Evolutionary conservation across 1,140 invertebrate species (phyloP).

Genomic region (Anadara kagoshimensis): DNA sequence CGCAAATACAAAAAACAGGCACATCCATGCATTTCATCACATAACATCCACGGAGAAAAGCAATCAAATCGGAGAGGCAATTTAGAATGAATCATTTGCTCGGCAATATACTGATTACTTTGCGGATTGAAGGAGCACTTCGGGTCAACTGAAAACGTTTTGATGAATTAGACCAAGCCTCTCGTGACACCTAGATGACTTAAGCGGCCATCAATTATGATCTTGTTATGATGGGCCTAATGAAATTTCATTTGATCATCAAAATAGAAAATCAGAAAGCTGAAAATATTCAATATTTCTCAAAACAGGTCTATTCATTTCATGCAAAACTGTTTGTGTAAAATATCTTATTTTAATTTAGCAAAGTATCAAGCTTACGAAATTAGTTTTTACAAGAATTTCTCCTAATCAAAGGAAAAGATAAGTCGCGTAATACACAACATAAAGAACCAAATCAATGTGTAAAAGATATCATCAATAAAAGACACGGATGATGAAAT

Average conservation of each 20-base stretch:
- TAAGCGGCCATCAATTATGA: conserved; percentile 24
- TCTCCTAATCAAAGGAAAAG: conserved; percentile 18
- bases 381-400: conserved; percentile 21
- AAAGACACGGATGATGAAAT: conserved; percentile 24
- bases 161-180: conserved; percentile 38
- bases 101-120: conserved; percentile 14
- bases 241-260: conserved; percentile 25
- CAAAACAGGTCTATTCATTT: conserved; percentile 20
- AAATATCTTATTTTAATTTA: conserved; percentile 28
- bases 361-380: conserved; percentile 21
- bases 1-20: neutral
- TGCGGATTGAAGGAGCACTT: conserved; percentile 21
- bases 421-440: conserved; percentile 15
- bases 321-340: conserved; percentile 14
- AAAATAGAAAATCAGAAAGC: conserved; percentile 21
- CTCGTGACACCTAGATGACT: conserved; percentile 16
- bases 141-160: conserved; percentile 30
- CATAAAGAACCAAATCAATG: conserved; percentile 29
- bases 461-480: conserved; percentile 34
- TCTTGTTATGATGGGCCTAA: conserved; percentile 25
- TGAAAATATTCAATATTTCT: conserved; percentile 21
- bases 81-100: conserved; percentile 5
- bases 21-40: conserved; percentile 4
- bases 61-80: neutral
- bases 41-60: conserved; percentile 1